Conservation (phyloP, 2,113 vertebrate genomes). For the Upupa epops region DNA sequence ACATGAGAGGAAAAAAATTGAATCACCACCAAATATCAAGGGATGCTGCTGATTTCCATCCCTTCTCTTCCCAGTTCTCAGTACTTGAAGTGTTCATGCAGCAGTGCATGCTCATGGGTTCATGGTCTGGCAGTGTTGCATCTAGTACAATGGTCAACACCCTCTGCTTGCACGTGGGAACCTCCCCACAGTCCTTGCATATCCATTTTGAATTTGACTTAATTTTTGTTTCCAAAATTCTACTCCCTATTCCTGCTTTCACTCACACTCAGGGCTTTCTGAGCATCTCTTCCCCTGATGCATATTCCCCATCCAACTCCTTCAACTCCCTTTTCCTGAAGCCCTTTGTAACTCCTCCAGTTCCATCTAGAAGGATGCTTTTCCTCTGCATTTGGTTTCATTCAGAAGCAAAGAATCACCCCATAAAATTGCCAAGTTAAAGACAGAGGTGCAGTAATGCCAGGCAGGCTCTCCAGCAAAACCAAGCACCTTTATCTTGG, state of each 20-base stretch:
- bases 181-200: neutral
- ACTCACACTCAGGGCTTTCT: neutral
- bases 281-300: neutral
- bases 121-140: neutral
- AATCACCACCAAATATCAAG: neutral
- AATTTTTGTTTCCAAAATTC: neutral
- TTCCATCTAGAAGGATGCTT: neutral
- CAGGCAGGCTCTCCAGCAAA: neutral
- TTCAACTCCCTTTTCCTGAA: slow-evolving; percentile 1
- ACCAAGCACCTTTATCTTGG: neutral
- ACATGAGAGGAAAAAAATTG: neutral
- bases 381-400: neutral
- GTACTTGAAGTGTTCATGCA: neutral
- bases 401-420: neutral
- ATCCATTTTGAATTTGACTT: neutral
- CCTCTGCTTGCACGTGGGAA: neutral
- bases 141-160: neutral
- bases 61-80: neutral
- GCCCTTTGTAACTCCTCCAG: slow-evolving; percentile 1
- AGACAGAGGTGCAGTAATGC: neutral
- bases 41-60: neutral
- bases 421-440: neutral
- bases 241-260: neutral
- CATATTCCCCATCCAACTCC: neutral
- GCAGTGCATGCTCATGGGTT: neutral